Percentiles rank a stretch among this genome's conserved stretches.
Evolutionary conservation across 2,113 vertebrate genomes (phyloP).

Genomic region (Hippocampus guttulatus): DNA sequence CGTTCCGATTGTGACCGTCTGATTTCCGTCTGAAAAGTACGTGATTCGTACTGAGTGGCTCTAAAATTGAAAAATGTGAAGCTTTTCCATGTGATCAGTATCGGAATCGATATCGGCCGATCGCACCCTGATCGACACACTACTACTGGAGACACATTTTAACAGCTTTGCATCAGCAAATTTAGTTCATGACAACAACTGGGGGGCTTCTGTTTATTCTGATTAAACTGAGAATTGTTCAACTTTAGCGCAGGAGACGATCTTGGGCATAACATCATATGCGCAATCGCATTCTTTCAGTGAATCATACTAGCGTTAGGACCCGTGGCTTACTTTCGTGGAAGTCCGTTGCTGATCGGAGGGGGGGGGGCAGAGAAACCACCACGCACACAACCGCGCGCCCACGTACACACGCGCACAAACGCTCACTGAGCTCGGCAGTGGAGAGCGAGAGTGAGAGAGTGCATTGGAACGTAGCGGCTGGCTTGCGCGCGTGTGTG

Average conservation of each 20-base stretch:
- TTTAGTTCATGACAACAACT: too few species aligned
- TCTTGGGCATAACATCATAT: slow-evolving; percentile 47
- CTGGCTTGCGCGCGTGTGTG: slow-evolving; percentile 43
- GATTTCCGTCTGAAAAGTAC: too few species aligned
- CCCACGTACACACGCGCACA: slow-evolving; percentile 14
- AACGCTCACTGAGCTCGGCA: slow-evolving; percentile 45
- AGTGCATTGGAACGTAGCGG: slow-evolving; percentile 69
- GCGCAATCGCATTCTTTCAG: slow-evolving; percentile 69
- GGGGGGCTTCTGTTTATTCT: too few species aligned
- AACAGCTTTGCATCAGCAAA: too few species aligned
- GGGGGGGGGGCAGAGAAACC: slow-evolving; percentile 38
- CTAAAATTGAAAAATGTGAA: too few species aligned
- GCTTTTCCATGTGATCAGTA: too few species aligned
- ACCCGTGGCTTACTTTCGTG: slow-evolving; percentile 59
- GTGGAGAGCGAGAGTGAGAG: slow-evolving; percentile 44
- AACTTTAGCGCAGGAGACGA: slow-evolving; percentile 33
- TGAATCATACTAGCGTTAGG: slow-evolving; percentile 39
- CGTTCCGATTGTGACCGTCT: too few species aligned
- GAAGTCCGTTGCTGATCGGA: slow-evolving; percentile 64
- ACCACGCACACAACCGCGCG: slow-evolving; percentile 12
- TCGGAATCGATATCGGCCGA: too few species aligned
- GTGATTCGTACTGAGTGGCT: too few species aligned
- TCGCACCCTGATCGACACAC: too few species aligned
- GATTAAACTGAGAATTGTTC: too few species aligned
- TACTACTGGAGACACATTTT: too few species aligned